Evolutionary conservation across 2,888 invertebrate genomes (phyloP).

Genomic region (Agrilus cyanescens): DNA sequence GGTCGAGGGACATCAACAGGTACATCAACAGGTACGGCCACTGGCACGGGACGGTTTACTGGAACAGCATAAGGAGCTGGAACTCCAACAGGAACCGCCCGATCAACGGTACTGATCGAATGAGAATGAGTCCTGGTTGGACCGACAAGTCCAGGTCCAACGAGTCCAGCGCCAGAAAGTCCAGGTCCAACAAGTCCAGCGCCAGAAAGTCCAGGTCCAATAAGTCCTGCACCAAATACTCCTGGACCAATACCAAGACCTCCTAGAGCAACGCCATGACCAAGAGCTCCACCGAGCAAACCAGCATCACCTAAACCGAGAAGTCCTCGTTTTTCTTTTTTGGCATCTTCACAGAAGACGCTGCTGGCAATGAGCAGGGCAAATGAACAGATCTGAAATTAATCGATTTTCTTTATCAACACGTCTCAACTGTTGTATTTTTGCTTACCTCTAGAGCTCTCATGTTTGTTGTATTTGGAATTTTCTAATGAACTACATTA

Average conservation of each 20-base stretch:
- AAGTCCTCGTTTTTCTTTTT: conserved; percentile 29
- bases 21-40: conserved; percentile 17
- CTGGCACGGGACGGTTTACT: conserved; percentile 18
- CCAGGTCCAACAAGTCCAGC: conserved; percentile 9
- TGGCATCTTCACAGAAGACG: conserved; percentile 13
- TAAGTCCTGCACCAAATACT: conserved; percentile 9
- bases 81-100: conserved; percentile 20
- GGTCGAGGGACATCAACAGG: conserved; percentile 31
- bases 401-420: neutral
- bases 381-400: conserved; percentile 23
- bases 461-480: conserved; percentile 13
- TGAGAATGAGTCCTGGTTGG: neutral
- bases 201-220: conserved; percentile 1
- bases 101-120: conserved; percentile 6
- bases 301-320: conserved; percentile 21
- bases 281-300: conserved; percentile 1
- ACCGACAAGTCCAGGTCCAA: conserved; percentile 10
- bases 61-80: conserved; percentile 20
- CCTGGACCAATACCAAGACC: conserved; percentile 10
- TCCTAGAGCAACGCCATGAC: conserved; percentile 10
- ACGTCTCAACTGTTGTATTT: neutral
- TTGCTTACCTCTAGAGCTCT: conserved; percentile 14
- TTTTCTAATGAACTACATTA: conserved; percentile 5
- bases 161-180: conserved; percentile 8
- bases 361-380: conserved; percentile 21